Percentiles rank a stretch among this genome's conserved stretches.
Conservation (phyloP, 2,888 invertebrate genomes). For the Drosophila buzzatii region DNA sequence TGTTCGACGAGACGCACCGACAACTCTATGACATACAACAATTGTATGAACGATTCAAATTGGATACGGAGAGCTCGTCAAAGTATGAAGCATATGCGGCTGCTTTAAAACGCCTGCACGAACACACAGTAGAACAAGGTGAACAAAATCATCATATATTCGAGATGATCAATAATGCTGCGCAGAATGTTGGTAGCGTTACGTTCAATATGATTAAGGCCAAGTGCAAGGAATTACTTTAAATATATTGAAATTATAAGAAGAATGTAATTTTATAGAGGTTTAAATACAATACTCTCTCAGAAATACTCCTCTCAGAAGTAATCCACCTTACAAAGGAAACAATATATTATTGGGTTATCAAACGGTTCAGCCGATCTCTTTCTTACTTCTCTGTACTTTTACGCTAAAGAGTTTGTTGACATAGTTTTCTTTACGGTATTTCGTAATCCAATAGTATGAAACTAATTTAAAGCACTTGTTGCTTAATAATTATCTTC, state of each 20-base stretch:
- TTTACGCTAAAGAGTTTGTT: no score
- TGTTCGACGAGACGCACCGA: conserved; percentile 53
- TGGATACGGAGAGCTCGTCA: conserved; percentile 72
- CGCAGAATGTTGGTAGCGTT: conserved; percentile 80
- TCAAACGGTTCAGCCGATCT: no score
- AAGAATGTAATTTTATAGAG: not conserved
- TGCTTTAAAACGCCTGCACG: conserved; percentile 62
- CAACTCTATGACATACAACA: conserved; percentile 67
- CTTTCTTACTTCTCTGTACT: no score
- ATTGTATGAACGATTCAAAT: conserved; percentile 72
- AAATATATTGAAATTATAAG: not conserved
- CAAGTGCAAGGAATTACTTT: conserved; percentile 70
- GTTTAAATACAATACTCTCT: no score
- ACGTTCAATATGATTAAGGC: conserved; percentile 78
- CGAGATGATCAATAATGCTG: conserved; percentile 77
- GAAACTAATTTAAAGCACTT: no score
- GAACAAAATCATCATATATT: conserved; percentile 70
- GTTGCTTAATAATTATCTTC: no score
- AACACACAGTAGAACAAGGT: conserved; percentile 60
- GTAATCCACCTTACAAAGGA: no score
- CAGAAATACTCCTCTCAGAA: no score
- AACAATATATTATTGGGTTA: no score
- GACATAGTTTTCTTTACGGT: no score
- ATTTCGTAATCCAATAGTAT: no score
- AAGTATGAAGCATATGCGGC: conserved; percentile 74